A percentile compares a stretch with the other conserved stretches of the same genome.
These are phyloP conservation scores for Oryzias celebensis DNA, from an alignment of 2,113 vertebrate species.

Conservation along the genomic window DNA sequence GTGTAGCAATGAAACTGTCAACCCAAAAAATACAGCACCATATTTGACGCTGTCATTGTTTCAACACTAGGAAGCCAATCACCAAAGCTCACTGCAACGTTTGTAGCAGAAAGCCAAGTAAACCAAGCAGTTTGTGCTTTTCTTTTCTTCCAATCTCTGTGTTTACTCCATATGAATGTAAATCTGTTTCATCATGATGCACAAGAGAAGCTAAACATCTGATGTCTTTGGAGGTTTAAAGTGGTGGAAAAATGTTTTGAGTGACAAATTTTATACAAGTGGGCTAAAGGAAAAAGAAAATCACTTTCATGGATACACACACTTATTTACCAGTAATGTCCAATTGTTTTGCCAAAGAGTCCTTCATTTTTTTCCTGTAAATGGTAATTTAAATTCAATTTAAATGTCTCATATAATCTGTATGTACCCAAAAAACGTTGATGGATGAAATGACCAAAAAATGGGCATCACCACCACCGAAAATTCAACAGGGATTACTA, in stretches of 20 bases:
- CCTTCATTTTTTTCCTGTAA: too few species aligned
- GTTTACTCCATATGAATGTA: slow-evolving; percentile 25
- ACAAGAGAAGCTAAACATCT: slow-evolving; percentile 34
- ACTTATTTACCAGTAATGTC: background rate
- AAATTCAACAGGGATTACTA: too few species aligned
- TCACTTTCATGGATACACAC: slow-evolving; percentile 14
- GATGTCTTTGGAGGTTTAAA: slow-evolving; percentile 36
- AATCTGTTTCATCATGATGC: slow-evolving; percentile 22
- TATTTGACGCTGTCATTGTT: slow-evolving; percentile 47
- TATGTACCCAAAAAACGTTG: too few species aligned
- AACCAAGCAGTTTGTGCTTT: too few species aligned
- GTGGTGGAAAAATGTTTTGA: slow-evolving; percentile 21
- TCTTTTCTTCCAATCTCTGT: background rate
- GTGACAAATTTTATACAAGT: slow-evolving; percentile 31
- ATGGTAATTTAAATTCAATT: too few species aligned
- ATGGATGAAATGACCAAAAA: too few species aligned
- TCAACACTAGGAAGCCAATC: slow-evolving; percentile 33
- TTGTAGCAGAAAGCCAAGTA: slow-evolving; percentile 29
- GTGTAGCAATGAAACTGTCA: slow-evolving; percentile 50
- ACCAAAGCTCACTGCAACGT: slow-evolving; percentile 34
- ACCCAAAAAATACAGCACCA: slow-evolving; percentile 42
- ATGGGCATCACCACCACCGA: too few species aligned
- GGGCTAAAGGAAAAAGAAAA: slow-evolving; percentile 6
- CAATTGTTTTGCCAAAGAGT: too few species aligned
- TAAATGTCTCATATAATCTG: too few species aligned